Base-by-base conservation (phyloP, 1,140 invertebrate species). In the Oedothorax gibbosus region DNA sequence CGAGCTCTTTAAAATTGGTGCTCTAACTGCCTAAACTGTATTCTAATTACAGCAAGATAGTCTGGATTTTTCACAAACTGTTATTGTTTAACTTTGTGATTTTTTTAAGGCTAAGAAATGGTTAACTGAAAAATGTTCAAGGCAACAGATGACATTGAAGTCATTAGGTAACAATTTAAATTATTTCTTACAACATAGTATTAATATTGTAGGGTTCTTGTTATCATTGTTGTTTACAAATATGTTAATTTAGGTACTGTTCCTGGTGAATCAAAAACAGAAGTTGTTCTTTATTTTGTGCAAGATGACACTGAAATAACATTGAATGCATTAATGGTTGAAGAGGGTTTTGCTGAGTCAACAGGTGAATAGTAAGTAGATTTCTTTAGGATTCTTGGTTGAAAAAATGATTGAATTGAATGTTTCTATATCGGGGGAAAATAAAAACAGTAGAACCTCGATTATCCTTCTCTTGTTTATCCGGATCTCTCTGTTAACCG, bases 321-420 rank as follows among this genome's bases (percentile, higher is more conserved):
- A 75, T 9, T 86, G 3, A 86, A 86, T 86, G 56, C 69, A 15
- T 60, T 86, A 21, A 66, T 86, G 21, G 85, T 80, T 51, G 56
- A 86, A n/a, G 69, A 73, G 51, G 69, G 69, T 9, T 18, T 86
- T 11, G 85, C 85, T 20, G n/a, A 12, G 54, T 65, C 73, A 49
- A 78, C 73, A 50, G 77, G 77, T 7, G 15, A 51, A n/a, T 49
- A 35, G 85, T 85, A 80, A 66, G 53, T 54, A 50, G 50, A 18
- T 18, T n/a, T 5, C 35, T 35, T 35, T 35, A 35, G 35, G 35
- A 35, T 35, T 35, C 35, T 35, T 35, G 35, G 35, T 35, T 35
- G n/a, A n/a, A n/a, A n/a, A n/a, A n/a, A n/a, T n/a, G n/a, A n/a
- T n/a, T n/a, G 5, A 35, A 35, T 35, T 35, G 35, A 35, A 35